Base-by-base conservation (phyloP, 2,113 vertebrate species). In the Abramis brama region DNA sequence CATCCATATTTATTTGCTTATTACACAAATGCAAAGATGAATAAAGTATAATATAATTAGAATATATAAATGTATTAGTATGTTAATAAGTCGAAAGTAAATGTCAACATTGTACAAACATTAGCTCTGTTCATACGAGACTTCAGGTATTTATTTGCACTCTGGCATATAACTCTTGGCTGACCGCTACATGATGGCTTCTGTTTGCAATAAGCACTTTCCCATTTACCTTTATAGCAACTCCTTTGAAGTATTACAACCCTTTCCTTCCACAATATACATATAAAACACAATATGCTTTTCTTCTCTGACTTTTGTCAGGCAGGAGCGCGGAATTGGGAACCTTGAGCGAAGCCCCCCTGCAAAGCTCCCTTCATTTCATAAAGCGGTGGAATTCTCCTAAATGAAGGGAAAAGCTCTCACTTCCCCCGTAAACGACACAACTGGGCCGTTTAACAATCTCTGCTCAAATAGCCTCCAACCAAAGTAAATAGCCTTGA, bases 401-500 rank as follows among this genome's bases (percentile, higher is more conserved):
- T 88, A 90, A 91, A 91, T 91, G 82, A 89, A 89, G 90, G 91
- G 89, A 91, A 91, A 93, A 87, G 84, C 50, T 84, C 87, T 88
- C 47, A 89, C 90, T 87, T 89, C 89, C 57, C 66, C 88, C 91
- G 92, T 94, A 93, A 95, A 92, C 90, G 88, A 90, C 89, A 88
- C 90, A 90, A 92, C 91, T 92, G 89, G 87, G 90, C 91, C 86
- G 62, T 90, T 93, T 94, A 94, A 94, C 91, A 92, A 93, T 91
- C 91, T 92, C 88, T 91, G 88, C 90, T 90, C 88, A 91, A 93
- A 92, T 88, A 91, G 90, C 92, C 92, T 90, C 89, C 85, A 82
- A 92, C 91, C 91, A 91, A 90, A 93, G 81, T 90, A 93, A 94
- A 92, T 89, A 68, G 90, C 89, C 92, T 79, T 77, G 82, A 92